Conservation (phyloP, 2,797 vertebrate genomes). For the Arctocebus calabarensis region DNA sequence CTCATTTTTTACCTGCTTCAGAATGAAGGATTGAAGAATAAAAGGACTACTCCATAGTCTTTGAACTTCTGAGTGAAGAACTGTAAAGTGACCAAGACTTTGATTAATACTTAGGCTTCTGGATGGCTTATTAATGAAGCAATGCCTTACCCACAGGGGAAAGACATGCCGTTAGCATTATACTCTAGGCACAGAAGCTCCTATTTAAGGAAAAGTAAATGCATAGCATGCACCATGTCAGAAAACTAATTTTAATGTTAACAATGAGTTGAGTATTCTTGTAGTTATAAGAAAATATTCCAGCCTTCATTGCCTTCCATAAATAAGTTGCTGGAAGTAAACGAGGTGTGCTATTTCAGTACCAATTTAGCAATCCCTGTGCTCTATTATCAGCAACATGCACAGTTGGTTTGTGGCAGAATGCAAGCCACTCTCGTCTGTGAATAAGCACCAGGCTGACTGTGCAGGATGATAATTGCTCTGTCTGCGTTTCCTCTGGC, state of each 20-base stretch:
- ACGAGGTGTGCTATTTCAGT: slow-evolving; percentile 80
- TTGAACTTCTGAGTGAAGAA: slow-evolving; percentile 62
- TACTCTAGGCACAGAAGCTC: slow-evolving; percentile 41
- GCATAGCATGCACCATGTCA: slow-evolving; percentile 73
- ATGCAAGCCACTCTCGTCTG: slow-evolving; percentile 86
- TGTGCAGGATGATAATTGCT: slow-evolving; percentile 89
- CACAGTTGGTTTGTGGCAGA: slow-evolving; percentile 87
- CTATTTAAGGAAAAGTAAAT: slow-evolving; percentile 77
- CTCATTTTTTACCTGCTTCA: neutral
- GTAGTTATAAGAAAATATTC: slow-evolving; percentile 80
- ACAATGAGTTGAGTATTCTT: slow-evolving; percentile 81
- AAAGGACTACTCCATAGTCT: neutral
- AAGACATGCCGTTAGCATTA: slow-evolving; percentile 59
- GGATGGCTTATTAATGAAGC: slow-evolving; percentile 73
- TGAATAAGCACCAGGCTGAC: slow-evolving; percentile 89
- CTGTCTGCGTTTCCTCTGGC: slow-evolving; percentile 88
- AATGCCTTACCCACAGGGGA: slow-evolving; percentile 58
- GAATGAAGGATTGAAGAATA: slow-evolving; percentile 42
- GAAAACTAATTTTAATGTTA: slow-evolving; percentile 82
- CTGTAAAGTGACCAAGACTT: slow-evolving; percentile 42
- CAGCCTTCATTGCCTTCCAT: slow-evolving; percentile 81
- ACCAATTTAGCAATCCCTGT: slow-evolving; percentile 82
- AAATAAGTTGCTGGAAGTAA: slow-evolving; percentile 86
- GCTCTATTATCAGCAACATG: slow-evolving; percentile 87
- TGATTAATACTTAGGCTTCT: slow-evolving; percentile 63